Percentiles rank a stretch among this genome's conserved stretches.
Evolutionary conservation across 37 sponge, comb jelly and placozoan species (phyloP).

Genomic region (Aplysina aerophoba): DNA sequence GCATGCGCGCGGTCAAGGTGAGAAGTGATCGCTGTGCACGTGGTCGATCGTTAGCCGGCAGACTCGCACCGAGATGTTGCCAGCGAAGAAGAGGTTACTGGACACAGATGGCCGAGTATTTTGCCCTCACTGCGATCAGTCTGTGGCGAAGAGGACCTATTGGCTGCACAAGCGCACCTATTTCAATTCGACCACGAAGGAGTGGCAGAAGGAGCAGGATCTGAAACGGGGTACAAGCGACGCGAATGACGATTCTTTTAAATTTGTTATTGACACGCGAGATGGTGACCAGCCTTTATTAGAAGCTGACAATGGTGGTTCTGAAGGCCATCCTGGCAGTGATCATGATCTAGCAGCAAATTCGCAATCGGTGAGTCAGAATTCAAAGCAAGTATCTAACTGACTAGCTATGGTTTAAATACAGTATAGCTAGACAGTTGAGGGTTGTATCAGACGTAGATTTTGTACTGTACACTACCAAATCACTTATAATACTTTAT

Average conservation of each 20-base stretch:
- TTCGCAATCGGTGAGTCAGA: constrained; percentile 15
- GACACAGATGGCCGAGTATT: too few relatives aligned
- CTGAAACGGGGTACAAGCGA: constrained; percentile 1
- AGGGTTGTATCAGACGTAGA: constrained; percentile 7
- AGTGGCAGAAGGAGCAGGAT: not conserved
- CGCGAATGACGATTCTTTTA: not conserved
- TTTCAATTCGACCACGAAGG: too few relatives aligned
- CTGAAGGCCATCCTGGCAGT: constrained; percentile 22
- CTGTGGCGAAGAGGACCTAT: too few relatives aligned
- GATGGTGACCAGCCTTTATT: not conserved
- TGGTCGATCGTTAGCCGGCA: too few relatives aligned
- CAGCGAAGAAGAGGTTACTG: too few relatives aligned
- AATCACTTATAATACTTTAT: constrained; percentile 1
- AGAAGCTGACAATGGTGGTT: not conserved
- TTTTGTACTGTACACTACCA: constrained; percentile 11
- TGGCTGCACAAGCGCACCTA: too few relatives aligned
- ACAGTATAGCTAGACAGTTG: constrained; percentile 11
- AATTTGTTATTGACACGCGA: constrained; percentile 4
- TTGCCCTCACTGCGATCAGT: too few relatives aligned
- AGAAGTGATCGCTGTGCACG: not conserved
- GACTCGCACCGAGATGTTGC: too few relatives aligned
- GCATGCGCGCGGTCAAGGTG: not conserved
- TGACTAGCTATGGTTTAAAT: not conserved
- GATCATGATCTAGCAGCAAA: not conserved
- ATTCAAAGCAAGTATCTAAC: not conserved